Evolutionary conservation across 2,888 invertebrate genomes (phyloP), one percentile per base, ranked within the genome.

Genomic region (Hirtodrosophila alboralis): DNA sequence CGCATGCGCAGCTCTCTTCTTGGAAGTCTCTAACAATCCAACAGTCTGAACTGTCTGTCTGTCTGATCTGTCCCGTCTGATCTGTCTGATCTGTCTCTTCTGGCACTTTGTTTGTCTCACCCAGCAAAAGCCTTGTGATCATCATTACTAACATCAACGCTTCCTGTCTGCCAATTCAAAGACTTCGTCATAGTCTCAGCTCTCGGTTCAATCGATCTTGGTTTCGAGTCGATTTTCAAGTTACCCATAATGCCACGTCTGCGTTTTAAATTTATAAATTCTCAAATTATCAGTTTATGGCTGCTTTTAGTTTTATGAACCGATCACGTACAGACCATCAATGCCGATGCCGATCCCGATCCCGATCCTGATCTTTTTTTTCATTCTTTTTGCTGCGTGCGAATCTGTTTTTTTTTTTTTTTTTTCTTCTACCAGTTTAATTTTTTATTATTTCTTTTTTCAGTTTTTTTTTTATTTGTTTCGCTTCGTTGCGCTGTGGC

Each of bases 201-300:
- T 41, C 48, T 37, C 43, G 3, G n/a, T n/a, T 28, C n/a, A 4
- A 37, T 49, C 56, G 61, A 75, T 75, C 66, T 63, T 52, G 56
- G 43, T 57, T 56, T 57, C 43, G 60, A 56, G 59, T 44, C 63
- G 45, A 26, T 31, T 40, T 14, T 34, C 23, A 45, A 73, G 63
- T 57, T n/a, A n/a, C 44, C 57, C 56, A 57, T 74, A 74, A 68
- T 63, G 70, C 75, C 78, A 41, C 53, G 73, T 64, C 76, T 79
- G 67, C 67, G 52, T 74, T 81, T 73, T 65, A 75, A 86, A 76
- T 86, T 80, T 80, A 84, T 80, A 84, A 84, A 84, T 81, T 84
- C 84, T 73, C 72, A 84, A 84, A 81, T 83, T 84, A 83, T 80
- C 81, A 77, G 83, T 86, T 86, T 84, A 83, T 81, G 85, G 78